A percentile compares a stretch with the other conserved stretches of the same genome.
phyloP scores from a whole-genome alignment of 2,888 invertebrate genomes.

The Chesias legatella region DNA sequence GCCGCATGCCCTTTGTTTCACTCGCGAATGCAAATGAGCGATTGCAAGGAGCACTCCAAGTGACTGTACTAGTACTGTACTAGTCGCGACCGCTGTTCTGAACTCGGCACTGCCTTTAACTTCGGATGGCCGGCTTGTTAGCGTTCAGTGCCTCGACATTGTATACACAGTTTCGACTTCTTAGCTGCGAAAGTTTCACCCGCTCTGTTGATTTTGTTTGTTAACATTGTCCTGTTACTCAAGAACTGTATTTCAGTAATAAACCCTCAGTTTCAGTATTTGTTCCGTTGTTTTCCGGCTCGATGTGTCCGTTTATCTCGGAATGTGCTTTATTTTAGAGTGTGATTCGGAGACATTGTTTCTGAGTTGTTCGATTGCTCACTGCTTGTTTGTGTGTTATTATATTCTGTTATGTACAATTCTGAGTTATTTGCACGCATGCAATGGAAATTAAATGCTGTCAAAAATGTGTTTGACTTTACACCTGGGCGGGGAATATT shows the following conservation, averaged over 20 bases:
- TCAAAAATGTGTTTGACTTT: no score
- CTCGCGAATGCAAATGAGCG: constrained; percentile 20
- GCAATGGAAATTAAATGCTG: no score
- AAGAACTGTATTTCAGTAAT: constrained; percentile 40
- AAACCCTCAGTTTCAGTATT: constrained; percentile 36
- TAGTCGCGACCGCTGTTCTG: constrained; percentile 50
- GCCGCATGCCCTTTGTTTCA: constrained; percentile 31
- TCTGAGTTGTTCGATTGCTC: constrained; percentile 2
- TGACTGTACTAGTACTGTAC: constrained; percentile 49
- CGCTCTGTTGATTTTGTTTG: constrained; percentile 69
- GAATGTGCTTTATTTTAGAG: constrained; percentile 19
- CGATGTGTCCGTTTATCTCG: constrained; percentile 23
- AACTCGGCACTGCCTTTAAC: constrained; percentile 57
- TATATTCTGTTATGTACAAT: no score
- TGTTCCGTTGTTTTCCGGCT: constrained; percentile 29
- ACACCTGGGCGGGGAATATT: no score
- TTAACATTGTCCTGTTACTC: constrained; percentile 59
- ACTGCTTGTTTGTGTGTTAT: not conserved
- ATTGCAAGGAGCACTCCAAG: constrained; percentile 46
- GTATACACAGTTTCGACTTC: constrained; percentile 69
- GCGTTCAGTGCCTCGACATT: constrained; percentile 61
- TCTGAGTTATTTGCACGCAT: no score
- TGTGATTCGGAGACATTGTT: constrained; percentile 23
- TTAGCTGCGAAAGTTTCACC: constrained; percentile 66
- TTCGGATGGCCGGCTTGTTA: constrained; percentile 73